Base-by-base conservation (phyloP, 2,888 invertebrate species). In the Campopleginae sp. region DNA sequence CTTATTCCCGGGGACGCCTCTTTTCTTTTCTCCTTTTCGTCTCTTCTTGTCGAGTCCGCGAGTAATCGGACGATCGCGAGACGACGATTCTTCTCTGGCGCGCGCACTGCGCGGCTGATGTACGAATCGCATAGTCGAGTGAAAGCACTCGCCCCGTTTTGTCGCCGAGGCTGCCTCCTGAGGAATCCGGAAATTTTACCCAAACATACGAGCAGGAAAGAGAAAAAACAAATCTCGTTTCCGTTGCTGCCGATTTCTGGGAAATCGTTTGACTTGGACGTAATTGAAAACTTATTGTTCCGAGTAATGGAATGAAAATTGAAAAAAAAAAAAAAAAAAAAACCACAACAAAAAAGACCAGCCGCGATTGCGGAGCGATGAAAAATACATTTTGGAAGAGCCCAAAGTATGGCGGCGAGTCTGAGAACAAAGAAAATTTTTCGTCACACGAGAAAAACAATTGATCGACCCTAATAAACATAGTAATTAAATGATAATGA, bases 161-260 rank as follows among this genome's bases (percentile, higher is more conserved):
- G 86, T 86, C 87, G 83, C 65, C 63, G 76, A 58, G 75, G 38
- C 72, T 48, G 61, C 74, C 38, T 74, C 78, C 54, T 23, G 74
- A 79, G 82, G 84, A 87, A 86, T 88, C 81, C 85, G 82, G 87
- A 87, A 86, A 88, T 86, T 88, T 86, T 85, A 84, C 87, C 86
- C 80, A 68, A 74, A 68, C 51, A 33, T 63, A 63, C 70, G 66
- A 65, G 54, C 33, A 38, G 33, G 51, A 48, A 19, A n/a, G 23
- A 65, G 14, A 14, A 65, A 65, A 75, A 42, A 68, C 2, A 19
- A 42, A 44, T 48, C 51, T n/a, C 44, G 33, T 51, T 48, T 51
- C 33, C 38, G 38, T 38, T 38, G 5, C 48, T 51, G 23, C 1
- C 14, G 27, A 58, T 58, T 58, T 58, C 3, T 27, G 58, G 0